Conservation (phyloP, 2,888 invertebrate species). For the Thymelicus sylvestris region DNA sequence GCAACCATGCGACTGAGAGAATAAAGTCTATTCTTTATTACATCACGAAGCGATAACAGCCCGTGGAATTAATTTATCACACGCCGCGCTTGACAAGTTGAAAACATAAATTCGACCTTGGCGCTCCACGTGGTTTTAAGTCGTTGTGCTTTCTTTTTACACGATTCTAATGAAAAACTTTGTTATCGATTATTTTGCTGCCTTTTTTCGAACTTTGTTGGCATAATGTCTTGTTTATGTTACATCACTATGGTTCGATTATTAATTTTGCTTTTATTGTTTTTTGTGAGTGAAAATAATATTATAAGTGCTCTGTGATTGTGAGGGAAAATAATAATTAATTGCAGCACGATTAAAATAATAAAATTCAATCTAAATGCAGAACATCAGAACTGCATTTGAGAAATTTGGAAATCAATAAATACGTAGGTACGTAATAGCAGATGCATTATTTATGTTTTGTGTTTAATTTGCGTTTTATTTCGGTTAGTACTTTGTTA, state of each 20-base stretch:
- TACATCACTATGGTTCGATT: neutral
- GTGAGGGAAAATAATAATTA: too few relatives aligned
- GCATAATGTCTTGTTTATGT: neutral
- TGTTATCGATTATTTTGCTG: conserved; percentile 48
- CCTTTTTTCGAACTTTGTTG: neutral
- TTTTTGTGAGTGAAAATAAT: too few relatives aligned
- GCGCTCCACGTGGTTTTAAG: conserved; percentile 81
- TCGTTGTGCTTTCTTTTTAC: conserved; percentile 62
- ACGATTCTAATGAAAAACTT: conserved; percentile 44
- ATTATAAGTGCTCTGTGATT: too few relatives aligned
- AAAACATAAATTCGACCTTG: conserved; percentile 86
- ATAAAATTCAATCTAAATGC: too few relatives aligned
- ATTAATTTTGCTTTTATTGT: neutral
- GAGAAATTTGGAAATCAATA: too few relatives aligned
- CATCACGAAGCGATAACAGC: conserved; percentile 69
- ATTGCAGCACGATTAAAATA: too few relatives aligned
- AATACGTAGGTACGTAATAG: too few relatives aligned
- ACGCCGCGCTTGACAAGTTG: conserved; percentile 85
- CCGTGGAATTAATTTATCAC: conserved; percentile 85
- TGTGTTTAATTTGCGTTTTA: too few relatives aligned
- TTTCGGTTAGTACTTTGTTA: too few relatives aligned
- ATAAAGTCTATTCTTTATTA: conserved; percentile 54
- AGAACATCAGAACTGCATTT: too few relatives aligned
- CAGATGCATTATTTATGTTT: too few relatives aligned
- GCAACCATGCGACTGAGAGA: conserved; percentile 43